Percentiles rank a stretch among this genome's conserved stretches.
These are phyloP conservation scores for Ceuthmochares aereus DNA, from an alignment of 2,113 vertebrate species.

Conservation along the genomic window DNA sequence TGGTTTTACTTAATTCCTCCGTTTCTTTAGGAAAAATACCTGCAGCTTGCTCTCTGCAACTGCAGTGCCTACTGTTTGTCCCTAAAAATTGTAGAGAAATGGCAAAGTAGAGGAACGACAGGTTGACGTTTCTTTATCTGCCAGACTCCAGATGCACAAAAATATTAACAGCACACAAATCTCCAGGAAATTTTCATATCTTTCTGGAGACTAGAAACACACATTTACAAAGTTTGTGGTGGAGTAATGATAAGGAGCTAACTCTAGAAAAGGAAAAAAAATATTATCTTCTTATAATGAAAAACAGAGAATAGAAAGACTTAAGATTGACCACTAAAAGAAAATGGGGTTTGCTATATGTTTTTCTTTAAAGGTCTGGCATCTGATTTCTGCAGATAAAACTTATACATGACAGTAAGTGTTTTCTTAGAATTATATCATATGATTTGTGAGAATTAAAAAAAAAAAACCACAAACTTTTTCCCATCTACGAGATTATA, in stretches of 20 bases:
- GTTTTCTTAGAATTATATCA: conserved; percentile 32
- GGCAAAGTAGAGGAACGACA: too few relatives aligned
- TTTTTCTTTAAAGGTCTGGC: conserved; percentile 18
- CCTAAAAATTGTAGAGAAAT: neutral
- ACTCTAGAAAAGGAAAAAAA: neutral
- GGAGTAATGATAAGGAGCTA: neutral
- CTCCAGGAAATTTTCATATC: neutral
- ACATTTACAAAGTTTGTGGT: neutral
- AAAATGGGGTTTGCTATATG: conserved; percentile 20
- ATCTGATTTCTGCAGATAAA: conserved; percentile 36
- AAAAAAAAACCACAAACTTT: neutral
- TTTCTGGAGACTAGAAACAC: neutral
- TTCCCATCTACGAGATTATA: conserved; percentile 46
- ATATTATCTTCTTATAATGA: neutral
- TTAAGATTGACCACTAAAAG: neutral
- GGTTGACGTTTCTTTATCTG: neutral
- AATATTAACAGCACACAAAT: neutral
- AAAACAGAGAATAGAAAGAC: neutral
- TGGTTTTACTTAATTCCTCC: neutral
- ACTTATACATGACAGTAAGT: conserved; percentile 26
- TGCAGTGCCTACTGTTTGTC: neutral
- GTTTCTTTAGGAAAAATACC: neutral
- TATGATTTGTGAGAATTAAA: conserved; percentile 46
- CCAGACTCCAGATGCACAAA: neutral
- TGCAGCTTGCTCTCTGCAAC: neutral